phyloP scores from a whole-genome alignment of 2,113 vertebrate genomes.

The Pterocles burchelli region DNA sequence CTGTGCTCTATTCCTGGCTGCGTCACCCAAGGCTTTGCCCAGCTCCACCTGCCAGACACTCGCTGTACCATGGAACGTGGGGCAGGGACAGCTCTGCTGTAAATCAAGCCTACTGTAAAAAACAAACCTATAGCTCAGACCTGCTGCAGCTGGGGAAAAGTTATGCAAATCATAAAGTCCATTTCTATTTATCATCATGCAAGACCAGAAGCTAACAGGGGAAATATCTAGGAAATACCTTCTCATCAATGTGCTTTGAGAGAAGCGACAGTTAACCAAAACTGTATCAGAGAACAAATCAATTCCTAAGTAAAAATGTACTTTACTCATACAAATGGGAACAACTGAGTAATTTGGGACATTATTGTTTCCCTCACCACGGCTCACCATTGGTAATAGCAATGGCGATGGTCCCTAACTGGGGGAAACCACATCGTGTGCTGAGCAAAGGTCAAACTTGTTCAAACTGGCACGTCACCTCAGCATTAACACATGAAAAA shows the following conservation, averaged over 20 bases:
- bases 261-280: background rate
- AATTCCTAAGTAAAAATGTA: background rate
- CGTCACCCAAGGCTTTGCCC: background rate
- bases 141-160: background rate
- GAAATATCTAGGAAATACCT: background rate
- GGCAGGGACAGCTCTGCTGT: background rate
- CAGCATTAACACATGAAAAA: background rate
- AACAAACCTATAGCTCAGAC: background rate
- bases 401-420: background rate
- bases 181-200: background rate
- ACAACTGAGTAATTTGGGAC: background rate
- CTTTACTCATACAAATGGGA: background rate
- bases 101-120: background rate
- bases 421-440: rapidly evolving
- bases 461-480: background rate
- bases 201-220: background rate
- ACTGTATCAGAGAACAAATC: background rate
- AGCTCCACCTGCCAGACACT: background rate
- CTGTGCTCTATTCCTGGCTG: background rate
- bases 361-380: background rate
- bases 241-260: background rate
- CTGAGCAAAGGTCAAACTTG: background rate
- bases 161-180: background rate
- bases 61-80: rapidly evolving
- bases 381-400: background rate